Percentiles rank a stretch among this genome's conserved stretches.
These are phyloP conservation scores for Tachysurus fulvidraco DNA, from an alignment of 2,113 vertebrate genomes.

Conservation along the genomic window DNA sequence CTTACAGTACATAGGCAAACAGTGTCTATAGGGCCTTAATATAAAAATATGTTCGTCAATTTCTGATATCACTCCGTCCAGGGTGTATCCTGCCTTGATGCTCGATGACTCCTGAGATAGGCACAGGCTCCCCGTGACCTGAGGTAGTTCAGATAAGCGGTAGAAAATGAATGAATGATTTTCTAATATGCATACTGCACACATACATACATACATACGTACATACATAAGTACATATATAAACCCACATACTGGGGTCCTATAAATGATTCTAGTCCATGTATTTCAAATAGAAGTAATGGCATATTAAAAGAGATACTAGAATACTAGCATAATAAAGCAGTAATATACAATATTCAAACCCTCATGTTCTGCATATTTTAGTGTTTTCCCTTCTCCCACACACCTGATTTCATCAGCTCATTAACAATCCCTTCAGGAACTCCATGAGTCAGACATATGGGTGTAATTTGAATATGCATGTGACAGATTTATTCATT, in stretches of 20 bases:
- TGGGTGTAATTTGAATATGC: conserved; percentile 26
- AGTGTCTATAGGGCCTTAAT: no score
- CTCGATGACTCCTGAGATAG: no score
- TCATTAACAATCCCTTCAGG: conserved; percentile 26
- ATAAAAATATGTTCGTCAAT: no score
- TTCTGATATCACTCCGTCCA: no score
- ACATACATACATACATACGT: neutral
- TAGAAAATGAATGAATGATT: no score
- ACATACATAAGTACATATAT: neutral
- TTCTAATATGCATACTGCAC: no score
- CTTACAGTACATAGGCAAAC: no score
- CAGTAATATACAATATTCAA: neutral
- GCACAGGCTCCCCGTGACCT: no score
- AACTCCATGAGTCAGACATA: conserved; percentile 23
- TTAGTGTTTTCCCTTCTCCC: conserved; percentile 7
- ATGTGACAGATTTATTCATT: conserved; percentile 29
- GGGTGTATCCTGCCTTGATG: no score
- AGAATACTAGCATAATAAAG: neutral
- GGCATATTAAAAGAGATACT: neutral
- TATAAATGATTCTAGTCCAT: neutral
- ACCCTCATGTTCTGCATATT: neutral
- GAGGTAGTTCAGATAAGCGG: no score
- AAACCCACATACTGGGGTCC: neutral
- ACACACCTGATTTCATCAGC: conserved; percentile 23
- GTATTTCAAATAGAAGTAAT: neutral